Evolutionary conservation across 2,113 vertebrate species (phyloP).

Genomic region (Ptychochromis oligacanthus): DNA sequence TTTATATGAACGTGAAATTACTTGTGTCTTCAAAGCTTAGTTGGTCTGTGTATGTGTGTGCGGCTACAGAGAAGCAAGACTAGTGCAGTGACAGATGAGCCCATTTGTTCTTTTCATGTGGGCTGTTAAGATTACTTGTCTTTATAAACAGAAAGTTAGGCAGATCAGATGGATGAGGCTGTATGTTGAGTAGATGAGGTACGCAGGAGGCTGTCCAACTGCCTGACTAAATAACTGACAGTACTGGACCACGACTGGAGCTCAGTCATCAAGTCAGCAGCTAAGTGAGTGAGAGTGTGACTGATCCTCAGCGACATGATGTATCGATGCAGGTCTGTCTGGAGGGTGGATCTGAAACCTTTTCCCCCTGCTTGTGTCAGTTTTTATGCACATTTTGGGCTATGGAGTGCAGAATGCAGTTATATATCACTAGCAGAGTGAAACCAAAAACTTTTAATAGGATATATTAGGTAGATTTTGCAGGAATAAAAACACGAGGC

Average conservation of each 20-base stretch:
- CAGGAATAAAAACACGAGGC: background rate
- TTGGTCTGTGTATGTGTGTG: background rate
- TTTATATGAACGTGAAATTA: slow-evolving; percentile 2
- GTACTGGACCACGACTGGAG: slow-evolving; percentile 25
- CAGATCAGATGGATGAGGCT: slow-evolving; percentile 38
- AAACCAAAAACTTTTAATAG: slow-evolving; percentile 51
- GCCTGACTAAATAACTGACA: slow-evolving; percentile 61
- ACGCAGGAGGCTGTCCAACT: slow-evolving; percentile 49
- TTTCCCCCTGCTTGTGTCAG: slow-evolving; percentile 21
- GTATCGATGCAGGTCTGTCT: slow-evolving; percentile 48
- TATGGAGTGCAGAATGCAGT: slow-evolving; percentile 25
- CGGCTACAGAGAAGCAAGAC: background rate
- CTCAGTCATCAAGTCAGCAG: slow-evolving; percentile 59
- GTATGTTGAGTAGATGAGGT: slow-evolving; percentile 33
- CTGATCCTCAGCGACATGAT: slow-evolving; percentile 67
- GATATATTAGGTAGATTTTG: slow-evolving; percentile 30
- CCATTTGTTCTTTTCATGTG: slow-evolving; percentile 32
- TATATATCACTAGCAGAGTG: slow-evolving; percentile 34
- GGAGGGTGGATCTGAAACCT: slow-evolving; percentile 59
- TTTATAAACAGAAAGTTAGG: slow-evolving; percentile 39
- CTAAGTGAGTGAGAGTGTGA: slow-evolving; percentile 62
- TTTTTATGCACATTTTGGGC: slow-evolving; percentile 49
- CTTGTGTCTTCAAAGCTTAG: background rate
- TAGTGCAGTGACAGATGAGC: slow-evolving; percentile 2
- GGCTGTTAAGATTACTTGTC: slow-evolving; percentile 20